phyloP scores from a whole-genome alignment of 2,797 vertebrate genomes.

The Rhyacichthys aspro region DNA sequence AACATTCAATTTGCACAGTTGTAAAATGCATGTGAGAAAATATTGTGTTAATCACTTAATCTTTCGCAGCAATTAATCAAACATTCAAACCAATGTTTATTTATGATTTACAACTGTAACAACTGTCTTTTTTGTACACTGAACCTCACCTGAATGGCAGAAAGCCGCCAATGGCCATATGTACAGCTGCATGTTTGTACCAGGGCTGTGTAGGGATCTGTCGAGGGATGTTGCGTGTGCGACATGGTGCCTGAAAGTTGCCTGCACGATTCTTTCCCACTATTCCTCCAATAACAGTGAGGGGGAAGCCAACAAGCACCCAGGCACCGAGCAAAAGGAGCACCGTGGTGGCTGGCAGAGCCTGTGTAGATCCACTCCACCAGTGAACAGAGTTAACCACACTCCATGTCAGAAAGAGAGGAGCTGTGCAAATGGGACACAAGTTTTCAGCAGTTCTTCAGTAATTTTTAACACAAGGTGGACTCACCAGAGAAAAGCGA shows the following conservation, averaged over 20 bases:
- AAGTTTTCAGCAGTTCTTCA: not conserved
- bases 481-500: constrained; percentile 89
- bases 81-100: too few relatives aligned
- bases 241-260: constrained; percentile 89
- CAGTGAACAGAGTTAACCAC: constrained; percentile 93
- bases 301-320: constrained; percentile 92
- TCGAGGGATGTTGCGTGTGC: constrained; percentile 90
- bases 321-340: constrained; percentile 90
- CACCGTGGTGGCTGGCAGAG: constrained; percentile 90
- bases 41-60: too few relatives aligned
- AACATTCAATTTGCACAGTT: too few relatives aligned
- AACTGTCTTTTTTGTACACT: not conserved
- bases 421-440: constrained; percentile 75
- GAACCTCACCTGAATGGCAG: constrained; percentile 90
- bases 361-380: constrained; percentile 93
- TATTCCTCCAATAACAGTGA: constrained; percentile 92
- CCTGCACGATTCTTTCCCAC: constrained; percentile 91
- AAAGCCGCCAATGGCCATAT: constrained; percentile 95
- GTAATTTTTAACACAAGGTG: not conserved
- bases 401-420: constrained; percentile 93
- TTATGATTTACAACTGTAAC: too few relatives aligned
- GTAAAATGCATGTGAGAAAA: too few relatives aligned
- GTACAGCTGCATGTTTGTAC: constrained; percentile 89
- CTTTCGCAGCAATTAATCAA: too few relatives aligned
- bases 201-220: constrained; percentile 91